These are phyloP conservation scores for Parnassius orleans DNA, from an alignment of 2,888 invertebrate genomes.

Conservation along the genomic window DNA sequence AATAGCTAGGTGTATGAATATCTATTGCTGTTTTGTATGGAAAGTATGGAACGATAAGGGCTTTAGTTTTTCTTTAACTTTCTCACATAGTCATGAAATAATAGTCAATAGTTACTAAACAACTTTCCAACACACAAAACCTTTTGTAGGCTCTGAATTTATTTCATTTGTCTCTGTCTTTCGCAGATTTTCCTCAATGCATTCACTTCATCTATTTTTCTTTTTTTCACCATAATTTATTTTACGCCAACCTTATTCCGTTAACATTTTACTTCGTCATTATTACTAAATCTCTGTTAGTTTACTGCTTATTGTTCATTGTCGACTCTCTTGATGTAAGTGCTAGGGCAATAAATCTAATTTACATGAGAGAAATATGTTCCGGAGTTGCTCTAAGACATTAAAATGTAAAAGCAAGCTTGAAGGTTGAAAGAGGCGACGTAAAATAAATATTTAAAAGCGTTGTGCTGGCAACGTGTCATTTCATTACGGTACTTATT, in stretches of 20 bases:
- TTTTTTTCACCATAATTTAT: constrained; percentile 34
- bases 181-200: constrained; percentile 36
- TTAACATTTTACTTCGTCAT: constrained; percentile 9
- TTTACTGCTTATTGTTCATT: constrained; percentile 26
- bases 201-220: constrained; percentile 33
- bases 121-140: constrained; percentile 33
- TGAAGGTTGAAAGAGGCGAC: not conserved
- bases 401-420: too few species aligned
- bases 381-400: too few species aligned
- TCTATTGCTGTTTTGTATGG: too few species aligned
- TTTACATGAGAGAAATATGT: too few species aligned
- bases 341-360: too few species aligned
- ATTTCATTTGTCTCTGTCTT: constrained; percentile 38
- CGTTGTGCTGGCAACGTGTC: too few species aligned
- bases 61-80: constrained; percentile 6
- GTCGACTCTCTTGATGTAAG: too few species aligned
- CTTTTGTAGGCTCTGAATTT: constrained; percentile 31
- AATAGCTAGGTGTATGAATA: too few species aligned
- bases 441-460: too few species aligned
- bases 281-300: too few species aligned
- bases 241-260: constrained; percentile 34
- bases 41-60: not conserved
- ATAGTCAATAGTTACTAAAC: constrained; percentile 29
- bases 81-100: constrained; percentile 26
- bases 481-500: too few species aligned